Evolutionary conservation across 2,797 vertebrate species (phyloP).

Genomic region (Oreortyx pictus): DNA sequence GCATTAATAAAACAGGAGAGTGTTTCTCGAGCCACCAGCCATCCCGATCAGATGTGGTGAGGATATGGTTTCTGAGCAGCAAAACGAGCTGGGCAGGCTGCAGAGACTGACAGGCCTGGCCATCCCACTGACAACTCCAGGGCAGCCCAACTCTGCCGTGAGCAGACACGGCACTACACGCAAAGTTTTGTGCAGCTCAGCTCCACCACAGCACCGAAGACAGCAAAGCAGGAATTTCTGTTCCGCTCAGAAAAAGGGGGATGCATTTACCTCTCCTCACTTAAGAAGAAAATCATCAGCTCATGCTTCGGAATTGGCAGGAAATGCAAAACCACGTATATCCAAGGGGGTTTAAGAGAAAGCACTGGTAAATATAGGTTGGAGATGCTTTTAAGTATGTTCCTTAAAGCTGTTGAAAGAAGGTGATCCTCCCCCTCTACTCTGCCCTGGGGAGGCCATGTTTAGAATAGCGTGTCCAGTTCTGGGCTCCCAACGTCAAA

Average conservation of each 20-base stretch:
- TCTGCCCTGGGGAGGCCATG: no score
- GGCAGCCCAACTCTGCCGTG: not conserved
- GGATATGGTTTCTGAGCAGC: slow-evolving; percentile 1
- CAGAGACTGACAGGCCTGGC: not conserved
- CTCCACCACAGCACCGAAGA: not conserved
- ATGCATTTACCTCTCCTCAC: not conserved
- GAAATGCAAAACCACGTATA: not conserved
- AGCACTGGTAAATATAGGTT: not conserved
- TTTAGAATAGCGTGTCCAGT: no score
- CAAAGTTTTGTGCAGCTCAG: not conserved
- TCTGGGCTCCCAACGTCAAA: no score
- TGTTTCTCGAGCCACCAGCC: slow-evolving; percentile 14
- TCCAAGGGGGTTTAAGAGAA: not conserved
- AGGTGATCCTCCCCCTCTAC: no score
- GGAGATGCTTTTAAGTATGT: not conserved
- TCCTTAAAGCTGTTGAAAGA: not conserved
- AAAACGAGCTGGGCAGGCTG: not conserved
- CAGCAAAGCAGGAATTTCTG: not conserved
- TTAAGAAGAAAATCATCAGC: not conserved
- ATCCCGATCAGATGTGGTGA: not conserved
- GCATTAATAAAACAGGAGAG: slow-evolving; percentile 74
- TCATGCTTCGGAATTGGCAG: not conserved
- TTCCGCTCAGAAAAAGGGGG: not conserved
- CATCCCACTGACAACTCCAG: not conserved
- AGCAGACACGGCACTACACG: not conserved